Percentiles rank a stretch among this genome's conserved stretches.
Evolutionary conservation across 2,888 invertebrate species (phyloP).

Genomic region (Epsilonema sp.): DNA sequence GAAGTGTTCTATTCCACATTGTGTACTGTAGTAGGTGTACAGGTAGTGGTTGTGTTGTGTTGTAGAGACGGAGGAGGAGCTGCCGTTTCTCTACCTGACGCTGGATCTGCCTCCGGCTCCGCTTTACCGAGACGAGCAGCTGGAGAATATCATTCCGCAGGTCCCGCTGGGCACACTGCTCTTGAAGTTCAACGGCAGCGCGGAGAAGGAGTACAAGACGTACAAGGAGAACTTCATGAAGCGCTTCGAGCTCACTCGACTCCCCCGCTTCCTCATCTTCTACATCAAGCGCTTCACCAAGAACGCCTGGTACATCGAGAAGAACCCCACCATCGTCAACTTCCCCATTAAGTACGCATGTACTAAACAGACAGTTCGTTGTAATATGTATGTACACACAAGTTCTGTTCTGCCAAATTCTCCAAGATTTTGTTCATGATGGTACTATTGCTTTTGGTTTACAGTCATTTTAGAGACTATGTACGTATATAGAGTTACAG

Average conservation of each 20-base stretch:
- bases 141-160: slow-evolving; percentile 97
- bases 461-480: too few species aligned
- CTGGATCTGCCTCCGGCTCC: slow-evolving; percentile 95
- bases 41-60: too few species aligned
- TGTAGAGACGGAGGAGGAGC: slow-evolving; percentile 57
- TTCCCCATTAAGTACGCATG: slow-evolving; percentile 81
- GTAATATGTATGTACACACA: not conserved
- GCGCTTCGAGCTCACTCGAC: slow-evolving; percentile 72
- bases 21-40: too few species aligned
- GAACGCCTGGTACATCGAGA: slow-evolving; percentile 94
- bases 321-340: slow-evolving; percentile 98
- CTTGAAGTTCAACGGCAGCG: slow-evolving; percentile 72
- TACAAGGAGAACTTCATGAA: slow-evolving; percentile 97
- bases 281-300: slow-evolving; percentile 95
- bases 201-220: slow-evolving; percentile 65
- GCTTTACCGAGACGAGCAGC: slow-evolving; percentile 83
- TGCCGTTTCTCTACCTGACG: slow-evolving; percentile 83
- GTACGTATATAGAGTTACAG: too few species aligned
- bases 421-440: too few species aligned
- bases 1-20: too few species aligned
- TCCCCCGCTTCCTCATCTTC: slow-evolving; percentile 67
- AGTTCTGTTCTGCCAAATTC: not conserved
- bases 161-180: slow-evolving; percentile 79
- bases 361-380: not conserved
- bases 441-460: too few species aligned